A percentile compares a stretch with the other conserved stretches of the same genome.
Conservation (phyloP, 2,888 invertebrate species). For the Lepeophtheirus nordmannii region DNA sequence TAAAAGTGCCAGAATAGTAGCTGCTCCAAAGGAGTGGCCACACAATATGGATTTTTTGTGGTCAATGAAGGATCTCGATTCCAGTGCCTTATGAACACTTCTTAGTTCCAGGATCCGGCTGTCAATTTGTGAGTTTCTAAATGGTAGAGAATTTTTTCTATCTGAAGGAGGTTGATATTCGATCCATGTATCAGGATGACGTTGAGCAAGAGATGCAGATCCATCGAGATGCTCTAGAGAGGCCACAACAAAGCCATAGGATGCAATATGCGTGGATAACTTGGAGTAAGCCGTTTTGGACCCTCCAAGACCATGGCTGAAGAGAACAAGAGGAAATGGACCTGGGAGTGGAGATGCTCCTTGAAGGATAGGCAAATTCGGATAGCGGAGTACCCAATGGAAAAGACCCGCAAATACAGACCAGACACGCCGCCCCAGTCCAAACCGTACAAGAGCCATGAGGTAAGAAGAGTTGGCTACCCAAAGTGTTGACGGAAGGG, state of each 20-base stretch:
- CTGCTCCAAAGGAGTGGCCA: neutral
- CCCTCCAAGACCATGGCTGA: neutral
- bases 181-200: neutral
- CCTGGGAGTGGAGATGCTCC: neutral
- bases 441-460: neutral
- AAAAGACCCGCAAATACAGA: neutral
- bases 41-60: neutral
- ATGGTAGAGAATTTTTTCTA: neutral
- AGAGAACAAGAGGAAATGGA: neutral
- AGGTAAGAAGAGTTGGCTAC: neutral
- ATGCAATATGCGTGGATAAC: neutral
- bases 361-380: neutral
- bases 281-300: neutral
- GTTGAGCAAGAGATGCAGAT: neutral
- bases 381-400: neutral
- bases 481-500: neutral
- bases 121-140: neutral
- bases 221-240: neutral
- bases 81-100: neutral
- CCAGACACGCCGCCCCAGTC: neutral
- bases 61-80: neutral
- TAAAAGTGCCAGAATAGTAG: neutral
- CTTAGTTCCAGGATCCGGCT: neutral
- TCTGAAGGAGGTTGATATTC: neutral
- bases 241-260: neutral